A percentile compares a stretch with the other conserved stretches of the same genome.
phyloP scores from a whole-genome alignment of 2,797 vertebrate species.

The Toxotes lorentzi region DNA sequence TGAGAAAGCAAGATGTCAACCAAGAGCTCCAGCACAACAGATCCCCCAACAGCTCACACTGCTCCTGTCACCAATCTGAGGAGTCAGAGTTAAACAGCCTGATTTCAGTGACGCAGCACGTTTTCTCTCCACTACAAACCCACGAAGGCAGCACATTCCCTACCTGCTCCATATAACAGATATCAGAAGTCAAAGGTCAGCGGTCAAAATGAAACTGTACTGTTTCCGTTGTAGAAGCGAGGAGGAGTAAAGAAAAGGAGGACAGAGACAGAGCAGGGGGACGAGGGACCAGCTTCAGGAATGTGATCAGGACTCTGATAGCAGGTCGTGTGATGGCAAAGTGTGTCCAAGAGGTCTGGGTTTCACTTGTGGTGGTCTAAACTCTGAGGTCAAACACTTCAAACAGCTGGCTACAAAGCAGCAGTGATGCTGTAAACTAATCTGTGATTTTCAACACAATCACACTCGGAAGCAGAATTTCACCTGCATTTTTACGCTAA shows the following conservation, averaged over 20 bases:
- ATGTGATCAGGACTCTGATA: not conserved
- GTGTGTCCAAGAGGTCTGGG: not conserved
- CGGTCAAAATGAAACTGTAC: not conserved
- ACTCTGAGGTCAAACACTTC: not conserved
- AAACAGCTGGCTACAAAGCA: too few relatives aligned
- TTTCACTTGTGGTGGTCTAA: not conserved
- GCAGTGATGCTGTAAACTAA: too few relatives aligned
- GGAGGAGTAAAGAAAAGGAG: too few relatives aligned
- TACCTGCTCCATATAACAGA: not conserved
- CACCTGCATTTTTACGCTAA: not conserved
- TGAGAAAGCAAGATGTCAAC: not conserved
- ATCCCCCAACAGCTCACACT: not conserved
- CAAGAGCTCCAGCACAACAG: not conserved
- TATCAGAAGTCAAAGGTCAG: not conserved
- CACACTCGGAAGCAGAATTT: not conserved
- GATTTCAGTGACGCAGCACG: too few relatives aligned
- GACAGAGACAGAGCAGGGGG: not conserved
- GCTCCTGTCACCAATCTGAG: not conserved
- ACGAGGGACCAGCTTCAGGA: not conserved
- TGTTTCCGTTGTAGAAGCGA: constrained; percentile 7
- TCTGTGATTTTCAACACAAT: not conserved
- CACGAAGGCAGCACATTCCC: not conserved
- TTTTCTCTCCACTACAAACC: not conserved
- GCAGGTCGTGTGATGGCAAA: too few relatives aligned
- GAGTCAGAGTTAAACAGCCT: not conserved